Evolutionary conservation across 1,140 invertebrate species (phyloP), one percentile per base, ranked within the genome.

Genomic region (Oncopeltus fasciatus): DNA sequence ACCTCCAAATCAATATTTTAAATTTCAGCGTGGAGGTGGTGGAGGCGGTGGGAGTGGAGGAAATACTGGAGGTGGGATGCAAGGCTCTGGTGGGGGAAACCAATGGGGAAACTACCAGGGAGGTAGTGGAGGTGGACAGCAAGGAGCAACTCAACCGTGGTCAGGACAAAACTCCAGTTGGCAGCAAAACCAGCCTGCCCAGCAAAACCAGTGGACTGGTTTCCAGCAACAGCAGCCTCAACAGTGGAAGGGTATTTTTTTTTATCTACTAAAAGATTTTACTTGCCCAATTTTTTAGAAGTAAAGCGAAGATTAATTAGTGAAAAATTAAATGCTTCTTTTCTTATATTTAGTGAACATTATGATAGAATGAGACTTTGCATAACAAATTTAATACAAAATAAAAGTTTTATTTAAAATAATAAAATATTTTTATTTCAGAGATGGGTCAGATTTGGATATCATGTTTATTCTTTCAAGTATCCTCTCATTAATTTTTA

Each of bases 131-230:
- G 43, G 59, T 8, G 43, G 38, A 1, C 44, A 57, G 26, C 26
- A 43, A 2, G 57, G 33, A 28, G 51, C 29, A 2, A 12, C 27
- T 11, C 44, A 60, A 2, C 59, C 43, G 33, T 18, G 31, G 20
- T 29, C 18, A 3, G 47, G 29, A 1, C 47, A 56, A 28, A 26
- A 53, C 3, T n/a, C 16, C 2, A n/a, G 44, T 5, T 24, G 28
- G 38, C 61, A 62, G 24, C 47, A 56, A 31, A n/a, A 26, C 24
- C 60, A 56, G 28, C 60, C 29, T 5, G n/a, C n/a, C n/a, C 60
- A 53, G 20, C 58, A 60, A 28, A 33, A 58, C 2, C 57, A 59
- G n/a, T 59, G 58, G 58, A 5, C 11, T 9, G 58, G 33, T 18
- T 16, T 18, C 26, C 27, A 61, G 4, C 60, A 53, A 56, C 49